A percentile compares a stretch with the other conserved stretches of the same genome.
These are phyloP conservation scores for Trinectes maculatus DNA, from an alignment of 2,113 vertebrate species.

Conservation along the genomic window DNA sequence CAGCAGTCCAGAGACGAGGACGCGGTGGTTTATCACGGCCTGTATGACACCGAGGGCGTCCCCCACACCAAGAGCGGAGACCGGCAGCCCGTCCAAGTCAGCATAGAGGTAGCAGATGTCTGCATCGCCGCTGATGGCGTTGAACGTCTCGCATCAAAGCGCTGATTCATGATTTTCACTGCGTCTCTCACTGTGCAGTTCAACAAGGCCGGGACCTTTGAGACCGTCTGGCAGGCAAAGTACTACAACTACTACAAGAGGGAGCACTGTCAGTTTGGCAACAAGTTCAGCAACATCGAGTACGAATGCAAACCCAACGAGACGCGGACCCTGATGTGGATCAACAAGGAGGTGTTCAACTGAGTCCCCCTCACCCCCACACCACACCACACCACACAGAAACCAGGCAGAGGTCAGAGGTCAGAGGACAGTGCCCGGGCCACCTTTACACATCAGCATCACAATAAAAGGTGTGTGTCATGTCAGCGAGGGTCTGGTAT, in stretches of 20 bases:
- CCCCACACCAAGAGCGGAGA: slow-evolving; percentile 97
- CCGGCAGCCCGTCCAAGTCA: slow-evolving; percentile 94
- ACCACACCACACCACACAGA: background rate
- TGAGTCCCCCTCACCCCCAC: slow-evolving; percentile 72
- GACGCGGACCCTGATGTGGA: slow-evolving; percentile 98
- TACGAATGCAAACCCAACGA: slow-evolving; percentile 98
- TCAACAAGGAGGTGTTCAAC: slow-evolving; percentile 97
- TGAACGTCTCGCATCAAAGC: background rate
- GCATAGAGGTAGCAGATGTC: slow-evolving; percentile 84
- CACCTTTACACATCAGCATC: too few species aligned
- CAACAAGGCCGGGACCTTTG: slow-evolving; percentile 90
- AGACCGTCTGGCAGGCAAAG: slow-evolving; percentile 97
- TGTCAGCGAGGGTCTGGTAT: too few species aligned
- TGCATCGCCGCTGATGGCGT: background rate
- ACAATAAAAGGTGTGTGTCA: too few species aligned
- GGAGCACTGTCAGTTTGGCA: slow-evolving; percentile 96
- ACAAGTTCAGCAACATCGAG: slow-evolving; percentile 93
- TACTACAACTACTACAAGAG: slow-evolving; percentile 99
- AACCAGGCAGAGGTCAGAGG: background rate
- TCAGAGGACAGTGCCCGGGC: background rate
- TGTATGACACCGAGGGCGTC: slow-evolving; percentile 96
- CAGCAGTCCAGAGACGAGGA: slow-evolving; percentile 90
- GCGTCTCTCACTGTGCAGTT: slow-evolving; percentile 80
- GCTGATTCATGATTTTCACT: too few species aligned
- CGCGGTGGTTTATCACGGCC: slow-evolving; percentile 86